A percentile compares a stretch with the other conserved stretches of the same genome.
phyloP scores from a whole-genome alignment of 1,140 invertebrate species.

The Hyposmocoma kahamanoa region DNA sequence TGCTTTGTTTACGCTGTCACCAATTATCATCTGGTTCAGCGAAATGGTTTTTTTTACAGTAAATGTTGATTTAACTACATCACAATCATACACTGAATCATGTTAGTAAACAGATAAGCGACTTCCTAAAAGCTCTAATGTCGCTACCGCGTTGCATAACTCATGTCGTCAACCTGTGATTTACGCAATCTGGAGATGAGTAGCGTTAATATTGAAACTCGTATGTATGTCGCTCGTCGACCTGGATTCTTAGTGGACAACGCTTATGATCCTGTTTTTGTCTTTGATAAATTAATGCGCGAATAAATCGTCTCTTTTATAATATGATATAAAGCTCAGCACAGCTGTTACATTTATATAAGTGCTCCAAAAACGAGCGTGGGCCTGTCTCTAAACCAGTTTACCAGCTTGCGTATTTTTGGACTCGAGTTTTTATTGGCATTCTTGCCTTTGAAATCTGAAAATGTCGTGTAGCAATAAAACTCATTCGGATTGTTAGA shows the following conservation, averaged over 20 bases:
- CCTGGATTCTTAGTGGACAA: constrained; percentile 22
- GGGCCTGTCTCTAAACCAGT: constrained; percentile 37
- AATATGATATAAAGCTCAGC: no score
- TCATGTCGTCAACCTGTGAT: constrained; percentile 21
- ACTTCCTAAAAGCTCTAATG: constrained; percentile 13
- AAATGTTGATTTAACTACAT: no score
- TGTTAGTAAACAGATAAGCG: no score
- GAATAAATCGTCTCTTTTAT: constrained; percentile 18
- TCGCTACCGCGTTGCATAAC: constrained; percentile 24
- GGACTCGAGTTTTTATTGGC: neutral
- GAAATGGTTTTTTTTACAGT: no score
- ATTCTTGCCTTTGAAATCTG: neutral
- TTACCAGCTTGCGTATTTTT: constrained; percentile 33
- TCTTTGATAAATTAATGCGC: constrained; percentile 24
- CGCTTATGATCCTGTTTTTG: constrained; percentile 16
- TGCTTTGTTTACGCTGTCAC: no score
- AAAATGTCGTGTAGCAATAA: no score
- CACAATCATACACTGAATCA: no score
- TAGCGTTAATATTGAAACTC: constrained; percentile 19
- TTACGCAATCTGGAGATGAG: constrained; percentile 25
- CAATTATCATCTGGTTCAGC: no score
- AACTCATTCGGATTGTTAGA: no score
- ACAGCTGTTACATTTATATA: constrained; percentile 35
- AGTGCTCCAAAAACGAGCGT: constrained; percentile 40
- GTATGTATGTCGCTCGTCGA: constrained; percentile 10